Evolutionary conservation across 2,113 vertebrate genomes (phyloP), one percentile per base, ranked within the genome.

Genomic region (Polypterus bichir): DNA sequence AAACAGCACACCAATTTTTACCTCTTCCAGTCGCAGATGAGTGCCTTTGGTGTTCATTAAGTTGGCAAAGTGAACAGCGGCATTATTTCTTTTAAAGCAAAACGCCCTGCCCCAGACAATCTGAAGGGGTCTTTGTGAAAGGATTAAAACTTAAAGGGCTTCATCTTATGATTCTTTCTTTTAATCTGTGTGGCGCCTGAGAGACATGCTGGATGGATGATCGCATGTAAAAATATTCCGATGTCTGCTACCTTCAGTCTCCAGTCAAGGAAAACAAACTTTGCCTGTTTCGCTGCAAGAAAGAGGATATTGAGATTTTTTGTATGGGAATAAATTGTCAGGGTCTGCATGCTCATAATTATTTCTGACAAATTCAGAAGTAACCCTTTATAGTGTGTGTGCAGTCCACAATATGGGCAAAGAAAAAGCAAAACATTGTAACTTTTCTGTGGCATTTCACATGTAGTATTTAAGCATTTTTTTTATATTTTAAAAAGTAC

Each of bases 81-180:
- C 78, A 83, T 83, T 83, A 82, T 86, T 83, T 78, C 80, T 78
- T 77, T 68, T 79, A 77, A 77, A 77, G 82, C 83, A 66, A 85
- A 84, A 85, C 83, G 82, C 83, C 85, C 88, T 81, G 79, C 89
- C 85, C 85, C 81, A 83, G 83, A 82, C 83, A 85, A 86, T 88
- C 91, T 87, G 88, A 85, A 91, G 83, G 79, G 85, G 88, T 89
- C 89, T 91, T 91, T 91, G 89, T 90, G 89, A 92, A 90, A 85
- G 89, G 89, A 92, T 91, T 92, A 92, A 89, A 88, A 88, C 86
- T 91, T 89, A 90, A 91, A 90, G 84, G 87, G 88, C 86, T 89
- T 86, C 83, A 88, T 90, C 88, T 91, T 91, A 88, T 88, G 88
- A 91, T 90, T 89, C 84, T 86, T 91, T 83, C 83, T 85, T 92